phyloP scores from a whole-genome alignment of 2,797 vertebrate species.

The Leontocebus nigricollis region DNA sequence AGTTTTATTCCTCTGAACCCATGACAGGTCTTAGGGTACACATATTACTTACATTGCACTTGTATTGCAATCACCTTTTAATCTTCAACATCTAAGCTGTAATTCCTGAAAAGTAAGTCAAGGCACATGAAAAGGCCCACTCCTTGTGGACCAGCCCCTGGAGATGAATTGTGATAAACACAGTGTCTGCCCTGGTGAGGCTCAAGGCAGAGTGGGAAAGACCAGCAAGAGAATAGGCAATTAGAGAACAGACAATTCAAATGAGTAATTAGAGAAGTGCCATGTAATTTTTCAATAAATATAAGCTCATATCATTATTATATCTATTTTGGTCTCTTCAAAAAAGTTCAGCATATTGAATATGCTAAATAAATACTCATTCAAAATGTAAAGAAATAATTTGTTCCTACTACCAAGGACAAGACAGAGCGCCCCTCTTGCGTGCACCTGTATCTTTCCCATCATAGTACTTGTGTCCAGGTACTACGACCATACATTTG shows the following conservation, averaged over 20 bases:
- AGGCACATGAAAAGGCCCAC: rapidly evolving
- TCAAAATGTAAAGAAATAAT: not conserved
- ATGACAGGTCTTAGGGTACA: rapidly evolving
- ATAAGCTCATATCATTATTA: not conserved
- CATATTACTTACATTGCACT: rapidly evolving
- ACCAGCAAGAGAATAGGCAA: not conserved
- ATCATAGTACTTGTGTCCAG: rapidly evolving
- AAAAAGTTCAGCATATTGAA: not conserved
- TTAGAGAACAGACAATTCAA: not conserved
- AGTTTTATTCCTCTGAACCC: not conserved
- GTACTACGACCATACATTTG: rapidly evolving
- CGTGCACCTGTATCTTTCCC: rapidly evolving
- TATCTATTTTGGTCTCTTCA: not conserved
- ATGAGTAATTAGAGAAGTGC: not conserved
- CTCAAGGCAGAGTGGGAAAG: not conserved
- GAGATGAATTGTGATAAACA: not conserved
- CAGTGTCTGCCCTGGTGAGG: not conserved
- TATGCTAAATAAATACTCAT: not conserved
- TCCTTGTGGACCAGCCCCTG: not conserved
- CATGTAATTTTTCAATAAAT: not conserved
- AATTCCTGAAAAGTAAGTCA: not conserved
- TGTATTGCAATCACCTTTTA: rapidly evolving
- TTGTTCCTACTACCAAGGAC: rapidly evolving
- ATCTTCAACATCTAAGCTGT: too few species aligned
- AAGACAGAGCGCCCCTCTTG: rapidly evolving